phyloP scores from a whole-genome alignment of 2,113 vertebrate species.

The Paedocypris sp. region DNA sequence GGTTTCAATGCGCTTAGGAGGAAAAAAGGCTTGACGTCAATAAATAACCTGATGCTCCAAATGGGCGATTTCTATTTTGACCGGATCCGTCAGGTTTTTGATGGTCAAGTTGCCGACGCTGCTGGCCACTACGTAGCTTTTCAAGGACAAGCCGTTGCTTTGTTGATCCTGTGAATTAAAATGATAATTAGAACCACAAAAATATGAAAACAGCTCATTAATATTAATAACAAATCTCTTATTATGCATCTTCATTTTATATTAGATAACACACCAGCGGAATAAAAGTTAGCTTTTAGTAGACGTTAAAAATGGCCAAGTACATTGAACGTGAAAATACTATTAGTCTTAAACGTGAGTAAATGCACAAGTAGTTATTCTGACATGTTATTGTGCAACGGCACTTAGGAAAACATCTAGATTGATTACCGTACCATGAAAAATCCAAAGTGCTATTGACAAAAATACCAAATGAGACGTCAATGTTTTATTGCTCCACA shows the following conservation, averaged over 20 bases:
- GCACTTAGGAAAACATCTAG: background rate
- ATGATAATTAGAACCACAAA: background rate
- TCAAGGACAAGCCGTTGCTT: constrained; percentile 47
- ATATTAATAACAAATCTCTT: too few relatives aligned
- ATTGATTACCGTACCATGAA: constrained; percentile 27
- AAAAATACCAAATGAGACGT: constrained; percentile 10
- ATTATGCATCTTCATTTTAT: too few relatives aligned
- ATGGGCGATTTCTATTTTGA: constrained; percentile 76
- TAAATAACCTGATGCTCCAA: constrained; percentile 62
- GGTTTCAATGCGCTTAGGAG: background rate
- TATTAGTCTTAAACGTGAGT: background rate
- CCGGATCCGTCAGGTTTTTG: constrained; percentile 66
- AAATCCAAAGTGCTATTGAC: constrained; percentile 26
- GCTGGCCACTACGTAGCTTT: constrained; percentile 89
- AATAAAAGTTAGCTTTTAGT: constrained; percentile 20
- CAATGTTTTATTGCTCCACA: background rate
- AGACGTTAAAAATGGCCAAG: background rate
- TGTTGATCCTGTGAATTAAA: constrained; percentile 42
- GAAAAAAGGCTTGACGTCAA: background rate
- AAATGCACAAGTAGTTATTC: background rate
- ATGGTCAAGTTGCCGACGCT: constrained; percentile 82
- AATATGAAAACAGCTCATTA: too few relatives aligned
- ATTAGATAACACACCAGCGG: too few relatives aligned
- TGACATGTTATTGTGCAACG: background rate
- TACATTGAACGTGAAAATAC: too few relatives aligned